Evolutionary conservation across 2,797 vertebrate genomes (phyloP).

Genomic region (Acrossocheilus wenchowensis): DNA sequence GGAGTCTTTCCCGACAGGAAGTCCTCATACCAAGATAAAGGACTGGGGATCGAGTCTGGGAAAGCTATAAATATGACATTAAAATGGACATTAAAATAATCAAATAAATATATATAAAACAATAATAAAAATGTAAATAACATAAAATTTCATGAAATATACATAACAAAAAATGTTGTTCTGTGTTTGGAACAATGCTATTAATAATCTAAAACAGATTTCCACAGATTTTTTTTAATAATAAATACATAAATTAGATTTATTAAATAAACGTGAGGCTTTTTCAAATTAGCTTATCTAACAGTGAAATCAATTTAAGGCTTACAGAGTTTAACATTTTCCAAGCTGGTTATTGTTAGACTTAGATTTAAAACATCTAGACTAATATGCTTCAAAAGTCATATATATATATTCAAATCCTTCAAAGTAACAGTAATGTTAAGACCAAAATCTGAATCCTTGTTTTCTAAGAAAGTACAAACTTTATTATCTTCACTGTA

Average conservation of each 20-base stretch:
- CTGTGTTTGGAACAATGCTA: background rate
- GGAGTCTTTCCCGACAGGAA: constrained; percentile 33
- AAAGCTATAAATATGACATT: background rate
- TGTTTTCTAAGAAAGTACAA: background rate
- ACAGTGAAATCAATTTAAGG: background rate
- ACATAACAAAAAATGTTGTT: background rate
- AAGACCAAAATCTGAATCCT: background rate
- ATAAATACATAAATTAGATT: background rate
- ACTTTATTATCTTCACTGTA: background rate
- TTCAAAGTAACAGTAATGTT: background rate
- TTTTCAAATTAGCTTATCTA: background rate
- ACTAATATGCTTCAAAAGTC: background rate
- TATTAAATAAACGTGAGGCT: background rate
- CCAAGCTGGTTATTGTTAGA: background rate
- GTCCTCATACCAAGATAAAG: background rate
- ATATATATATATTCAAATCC: no score
- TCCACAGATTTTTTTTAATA: no score
- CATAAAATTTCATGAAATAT: background rate
- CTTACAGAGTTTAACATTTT: background rate
- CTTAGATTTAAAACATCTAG: background rate
- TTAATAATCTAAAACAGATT: background rate
- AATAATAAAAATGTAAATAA: background rate
- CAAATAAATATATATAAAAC: background rate
- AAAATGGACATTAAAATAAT: background rate
- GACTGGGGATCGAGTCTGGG: background rate